Evolutionary conservation across 2,113 vertebrate genomes (phyloP).

Genomic region (Drymodes brunneopygia): DNA sequence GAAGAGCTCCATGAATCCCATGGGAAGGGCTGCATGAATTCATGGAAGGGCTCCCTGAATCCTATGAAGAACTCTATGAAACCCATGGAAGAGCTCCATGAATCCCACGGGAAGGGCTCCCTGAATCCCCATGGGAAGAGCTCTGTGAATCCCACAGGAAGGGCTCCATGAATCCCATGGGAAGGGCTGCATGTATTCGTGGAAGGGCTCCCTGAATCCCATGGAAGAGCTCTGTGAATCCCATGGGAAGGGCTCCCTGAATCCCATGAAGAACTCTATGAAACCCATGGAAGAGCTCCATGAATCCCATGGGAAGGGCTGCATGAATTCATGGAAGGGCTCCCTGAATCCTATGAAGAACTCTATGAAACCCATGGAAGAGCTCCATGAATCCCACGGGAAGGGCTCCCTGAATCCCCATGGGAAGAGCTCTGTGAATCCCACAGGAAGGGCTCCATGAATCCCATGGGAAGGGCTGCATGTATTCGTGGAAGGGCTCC

Average conservation of each 20-base stretch:
- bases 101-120: not conserved
- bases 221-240: fast-evolving
- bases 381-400: not conserved
- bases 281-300: not conserved
- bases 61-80: no score
- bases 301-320: not conserved
- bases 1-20: not conserved
- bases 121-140: not conserved
- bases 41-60: no score
- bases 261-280: fast-evolving
- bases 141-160: not conserved
- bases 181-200: not conserved
- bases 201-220: not conserved
- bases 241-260: fast-evolving
- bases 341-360: no score
- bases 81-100: no score
- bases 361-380: no score
- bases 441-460: not conserved
- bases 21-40: not conserved
- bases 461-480: fast-evolving
- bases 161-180: fast-evolving
- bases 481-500: fast-evolving
- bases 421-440: not conserved
- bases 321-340: fast-evolving
- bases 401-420: not conserved